Evolutionary conservation across 2,797 vertebrate genomes (phyloP).

Genomic region (Meda fulgida): DNA sequence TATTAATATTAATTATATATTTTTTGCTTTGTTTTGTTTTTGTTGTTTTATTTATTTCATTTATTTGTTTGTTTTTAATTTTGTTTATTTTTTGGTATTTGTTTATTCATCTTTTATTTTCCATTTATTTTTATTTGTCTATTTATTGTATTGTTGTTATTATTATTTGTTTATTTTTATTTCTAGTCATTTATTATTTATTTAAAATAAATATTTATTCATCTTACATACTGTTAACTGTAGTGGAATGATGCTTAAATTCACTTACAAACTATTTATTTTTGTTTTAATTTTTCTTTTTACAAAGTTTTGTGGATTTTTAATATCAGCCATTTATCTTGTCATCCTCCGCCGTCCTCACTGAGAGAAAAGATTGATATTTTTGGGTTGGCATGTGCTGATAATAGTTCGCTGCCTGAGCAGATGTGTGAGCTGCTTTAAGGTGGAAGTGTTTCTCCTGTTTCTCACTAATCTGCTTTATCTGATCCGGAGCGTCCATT

Average conservation of each 20-base stretch:
- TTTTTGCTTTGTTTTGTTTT: background rate
- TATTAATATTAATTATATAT: background rate
- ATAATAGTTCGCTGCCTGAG: background rate
- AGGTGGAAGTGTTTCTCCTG: background rate
- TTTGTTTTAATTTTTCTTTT: background rate
- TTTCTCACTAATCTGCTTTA: constrained; percentile 4
- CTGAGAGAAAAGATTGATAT: background rate
- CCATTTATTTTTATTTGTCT: background rate
- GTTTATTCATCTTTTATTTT: background rate
- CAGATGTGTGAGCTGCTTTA: background rate
- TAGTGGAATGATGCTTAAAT: background rate
- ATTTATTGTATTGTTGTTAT: background rate
- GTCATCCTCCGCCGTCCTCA: background rate
- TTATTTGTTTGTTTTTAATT: background rate
- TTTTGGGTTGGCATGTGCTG: background rate
- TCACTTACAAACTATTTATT: background rate
- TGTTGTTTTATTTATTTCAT: background rate
- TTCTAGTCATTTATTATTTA: background rate
- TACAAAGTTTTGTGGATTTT: background rate
- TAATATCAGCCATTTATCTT: background rate
- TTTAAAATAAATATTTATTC: background rate
- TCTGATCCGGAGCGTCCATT: background rate
- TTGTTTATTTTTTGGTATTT: background rate
- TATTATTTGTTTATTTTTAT: background rate
- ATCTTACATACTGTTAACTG: background rate